Conservation (phyloP, 2,113 vertebrate species). For the Fulmarus glacialis region DNA sequence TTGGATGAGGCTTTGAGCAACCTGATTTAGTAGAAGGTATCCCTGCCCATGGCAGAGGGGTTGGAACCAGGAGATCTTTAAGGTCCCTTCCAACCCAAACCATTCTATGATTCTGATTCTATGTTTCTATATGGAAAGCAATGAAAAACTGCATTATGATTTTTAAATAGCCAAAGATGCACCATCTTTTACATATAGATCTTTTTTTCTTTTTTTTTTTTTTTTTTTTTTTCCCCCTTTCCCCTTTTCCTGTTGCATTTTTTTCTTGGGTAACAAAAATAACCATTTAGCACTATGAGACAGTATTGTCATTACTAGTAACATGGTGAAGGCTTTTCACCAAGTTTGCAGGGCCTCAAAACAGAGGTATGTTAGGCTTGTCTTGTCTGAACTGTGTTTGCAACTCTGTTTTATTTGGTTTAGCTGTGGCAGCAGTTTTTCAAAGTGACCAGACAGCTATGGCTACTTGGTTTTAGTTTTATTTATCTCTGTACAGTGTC, state of each 20-base stretch:
- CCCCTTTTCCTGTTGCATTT: not conserved
- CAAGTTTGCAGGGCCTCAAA: not conserved
- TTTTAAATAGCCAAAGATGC: not conserved
- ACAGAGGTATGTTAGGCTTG: not conserved
- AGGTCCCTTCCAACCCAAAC: not conserved
- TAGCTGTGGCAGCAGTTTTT: not conserved
- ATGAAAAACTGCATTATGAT: not conserved
- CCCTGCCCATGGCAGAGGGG: not conserved
- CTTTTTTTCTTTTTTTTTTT: not conserved
- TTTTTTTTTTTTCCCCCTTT: not conserved
- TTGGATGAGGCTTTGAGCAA: too few relatives aligned
- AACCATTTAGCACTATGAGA: not conserved
- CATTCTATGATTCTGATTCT: not conserved
- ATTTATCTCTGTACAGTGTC: not conserved
- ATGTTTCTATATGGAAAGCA: not conserved
- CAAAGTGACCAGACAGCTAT: not conserved
- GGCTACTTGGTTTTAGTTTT: not conserved
- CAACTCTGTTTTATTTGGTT: not conserved
- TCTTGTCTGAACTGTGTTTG: not conserved
- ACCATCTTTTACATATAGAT: not conserved
- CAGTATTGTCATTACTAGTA: not conserved
- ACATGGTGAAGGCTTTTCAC: not conserved
- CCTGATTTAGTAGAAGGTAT: too few relatives aligned
- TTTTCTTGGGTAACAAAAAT: not conserved
- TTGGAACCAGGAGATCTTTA: not conserved